phyloP scores from a whole-genome alignment of 1,140 invertebrate genomes.

The Campoletis sonorensis region DNA sequence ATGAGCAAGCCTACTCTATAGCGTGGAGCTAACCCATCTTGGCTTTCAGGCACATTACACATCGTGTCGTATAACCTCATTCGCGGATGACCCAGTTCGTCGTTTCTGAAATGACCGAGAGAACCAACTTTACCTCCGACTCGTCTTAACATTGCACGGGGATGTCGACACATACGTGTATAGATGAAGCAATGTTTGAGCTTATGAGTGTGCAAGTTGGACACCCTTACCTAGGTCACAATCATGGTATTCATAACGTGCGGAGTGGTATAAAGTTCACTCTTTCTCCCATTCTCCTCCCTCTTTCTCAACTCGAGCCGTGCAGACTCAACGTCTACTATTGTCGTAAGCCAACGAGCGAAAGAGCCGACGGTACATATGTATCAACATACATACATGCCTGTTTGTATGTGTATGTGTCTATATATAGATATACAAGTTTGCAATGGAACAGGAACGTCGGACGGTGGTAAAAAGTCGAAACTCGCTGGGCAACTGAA shows the following conservation, averaged over 20 bases:
- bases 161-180: not conserved
- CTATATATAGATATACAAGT: no score
- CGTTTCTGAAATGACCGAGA: constrained; percentile 45
- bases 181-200: constrained; percentile 10
- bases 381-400: not conserved
- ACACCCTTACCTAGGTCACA: constrained; percentile 46
- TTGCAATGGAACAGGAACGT: constrained; percentile 28
- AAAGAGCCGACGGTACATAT: not conserved
- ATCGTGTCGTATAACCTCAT: not conserved
- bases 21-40: not conserved
- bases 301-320: not conserved
- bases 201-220: not conserved
- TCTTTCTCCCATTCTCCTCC: not conserved
- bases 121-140: constrained; percentile 41
- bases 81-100: constrained; percentile 45
- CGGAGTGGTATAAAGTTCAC: constrained; percentile 62
- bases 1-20: constrained; percentile 8
- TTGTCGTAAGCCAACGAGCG: not conserved
- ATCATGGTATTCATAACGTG: constrained; percentile 68
- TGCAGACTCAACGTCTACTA: not conserved
- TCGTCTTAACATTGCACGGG: not conserved
- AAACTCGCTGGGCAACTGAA: constrained; percentile 51
- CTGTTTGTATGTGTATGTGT: not conserved
- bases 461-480: constrained; percentile 42
- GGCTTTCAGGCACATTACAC: constrained; percentile 24